A percentile compares a stretch with the other conserved stretches of the same genome.
phyloP scores from a whole-genome alignment of 2,888 invertebrate genomes.

The Patella caerulea region DNA sequence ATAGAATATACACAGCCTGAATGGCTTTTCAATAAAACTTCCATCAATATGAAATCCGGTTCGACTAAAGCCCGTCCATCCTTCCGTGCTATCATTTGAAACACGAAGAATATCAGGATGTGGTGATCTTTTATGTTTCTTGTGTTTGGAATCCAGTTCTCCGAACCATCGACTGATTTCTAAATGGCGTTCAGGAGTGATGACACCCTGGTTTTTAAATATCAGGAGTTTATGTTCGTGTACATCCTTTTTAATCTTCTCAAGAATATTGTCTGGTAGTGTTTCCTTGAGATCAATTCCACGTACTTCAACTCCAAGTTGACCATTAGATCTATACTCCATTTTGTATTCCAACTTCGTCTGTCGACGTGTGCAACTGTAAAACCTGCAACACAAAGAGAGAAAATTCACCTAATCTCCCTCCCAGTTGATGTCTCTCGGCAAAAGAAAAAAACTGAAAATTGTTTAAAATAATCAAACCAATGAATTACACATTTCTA shows the following conservation, averaged over 20 bases:
- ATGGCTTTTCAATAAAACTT: conserved; percentile 64
- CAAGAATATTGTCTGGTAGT: conserved; percentile 46
- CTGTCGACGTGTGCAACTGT: too few relatives aligned
- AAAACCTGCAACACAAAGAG: too few relatives aligned
- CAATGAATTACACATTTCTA: too few relatives aligned
- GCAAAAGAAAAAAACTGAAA: too few relatives aligned
- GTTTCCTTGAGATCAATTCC: conserved; percentile 54
- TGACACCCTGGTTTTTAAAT: conserved; percentile 60
- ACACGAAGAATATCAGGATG: conserved; percentile 66
- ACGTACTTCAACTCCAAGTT: conserved; percentile 53
- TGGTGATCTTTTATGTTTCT: conserved; percentile 63
- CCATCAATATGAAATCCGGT: conserved; percentile 69
- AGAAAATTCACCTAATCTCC: too few relatives aligned
- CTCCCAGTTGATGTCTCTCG: too few relatives aligned
- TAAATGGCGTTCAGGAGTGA: conserved; percentile 58
- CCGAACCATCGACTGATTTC: conserved; percentile 64
- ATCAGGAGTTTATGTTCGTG: conserved; percentile 58
- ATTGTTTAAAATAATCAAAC: too few relatives aligned
- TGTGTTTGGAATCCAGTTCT: conserved; percentile 64
- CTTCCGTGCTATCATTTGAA: conserved; percentile 61
- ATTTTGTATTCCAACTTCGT: too few relatives aligned
- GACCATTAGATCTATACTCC: conserved; percentile 1
- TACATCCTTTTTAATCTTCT: conserved; percentile 53
- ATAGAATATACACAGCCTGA: conserved; percentile 60
- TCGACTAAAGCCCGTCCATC: conserved; percentile 62